Evolutionary conservation across 1,140 invertebrate genomes (phyloP).

Genomic region (Drosophila grimshawi): DNA sequence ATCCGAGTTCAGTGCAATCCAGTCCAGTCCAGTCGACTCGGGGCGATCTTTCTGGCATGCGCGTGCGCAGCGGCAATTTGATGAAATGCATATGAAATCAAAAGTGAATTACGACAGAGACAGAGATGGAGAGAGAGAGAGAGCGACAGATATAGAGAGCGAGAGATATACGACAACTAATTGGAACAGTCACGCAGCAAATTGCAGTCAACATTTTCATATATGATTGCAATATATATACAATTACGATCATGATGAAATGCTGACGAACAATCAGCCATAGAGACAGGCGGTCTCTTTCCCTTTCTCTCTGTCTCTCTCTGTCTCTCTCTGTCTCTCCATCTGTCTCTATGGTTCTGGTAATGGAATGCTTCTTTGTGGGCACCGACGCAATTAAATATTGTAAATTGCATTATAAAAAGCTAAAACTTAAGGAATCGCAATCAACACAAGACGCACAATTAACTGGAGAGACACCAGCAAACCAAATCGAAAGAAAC

Average conservation of each 20-base stretch:
- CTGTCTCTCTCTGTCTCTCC: constrained; percentile 17
- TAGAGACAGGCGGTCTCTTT: not conserved
- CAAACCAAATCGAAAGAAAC: not conserved
- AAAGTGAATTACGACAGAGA: constrained; percentile 72
- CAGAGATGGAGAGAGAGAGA: constrained; percentile 11
- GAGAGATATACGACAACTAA: constrained; percentile 42
- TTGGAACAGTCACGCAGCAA: constrained; percentile 70
- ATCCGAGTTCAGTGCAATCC: not conserved
- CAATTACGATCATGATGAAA: not conserved
- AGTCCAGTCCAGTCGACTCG: constrained; percentile 43
- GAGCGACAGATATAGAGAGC: constrained; percentile 10
- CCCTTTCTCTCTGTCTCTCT: no score
- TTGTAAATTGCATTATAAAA: constrained; percentile 68
- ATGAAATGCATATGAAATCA: constrained; percentile 83
- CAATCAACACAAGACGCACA: constrained; percentile 22
- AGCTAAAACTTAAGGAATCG: constrained; percentile 21
- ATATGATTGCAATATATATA: constrained; percentile 3
- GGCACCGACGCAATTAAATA: constrained; percentile 57
- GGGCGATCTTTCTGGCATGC: constrained; percentile 55
- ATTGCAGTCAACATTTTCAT: constrained; percentile 43
- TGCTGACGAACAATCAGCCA: constrained; percentile 16
- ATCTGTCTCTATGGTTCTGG: constrained; percentile 33
- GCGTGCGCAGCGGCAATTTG: constrained; percentile 80
- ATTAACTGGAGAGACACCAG: not conserved
- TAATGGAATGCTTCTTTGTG: constrained; percentile 31